Percentiles rank a stretch among this genome's conserved stretches.
Conservation (phyloP, 53 echinoderm and acorn worm species). For the Luidia sarsii region DNA sequence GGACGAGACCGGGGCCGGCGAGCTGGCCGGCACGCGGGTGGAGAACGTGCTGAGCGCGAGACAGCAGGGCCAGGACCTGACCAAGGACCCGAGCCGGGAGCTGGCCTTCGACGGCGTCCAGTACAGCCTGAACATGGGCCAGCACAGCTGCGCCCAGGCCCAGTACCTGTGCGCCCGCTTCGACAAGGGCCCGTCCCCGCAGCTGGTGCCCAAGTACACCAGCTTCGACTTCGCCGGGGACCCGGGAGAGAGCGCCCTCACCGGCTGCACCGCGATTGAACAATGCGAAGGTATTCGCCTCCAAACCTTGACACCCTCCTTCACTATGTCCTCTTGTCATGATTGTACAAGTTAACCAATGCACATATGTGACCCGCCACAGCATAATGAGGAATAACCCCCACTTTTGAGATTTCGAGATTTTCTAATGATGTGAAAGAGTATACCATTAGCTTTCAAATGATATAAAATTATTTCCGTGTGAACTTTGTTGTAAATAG, state of each 20-base stretch:
- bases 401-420: too few species aligned
- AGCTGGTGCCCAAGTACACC: constrained; percentile 38
- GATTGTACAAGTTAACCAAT: too few species aligned
- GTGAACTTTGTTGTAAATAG: too few species aligned
- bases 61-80: constrained; percentile 36
- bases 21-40: constrained; percentile 37
- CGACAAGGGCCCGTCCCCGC: constrained; percentile 60
- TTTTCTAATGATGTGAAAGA: too few species aligned
- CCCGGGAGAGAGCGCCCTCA: constrained; percentile 63
- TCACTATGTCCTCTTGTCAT: too few species aligned
- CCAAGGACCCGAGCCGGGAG: constrained; percentile 39
- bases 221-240: constrained; percentile 36
- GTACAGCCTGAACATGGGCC: constrained; percentile 64
- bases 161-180: constrained; percentile 75
- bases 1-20: constrained; percentile 56
- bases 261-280: constrained; percentile 69
- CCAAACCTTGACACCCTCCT: too few species aligned
- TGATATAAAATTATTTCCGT: too few species aligned
- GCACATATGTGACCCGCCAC: too few species aligned
- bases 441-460: too few species aligned
- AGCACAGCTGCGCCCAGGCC: constrained; percentile 68
- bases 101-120: constrained; percentile 64
- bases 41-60: constrained; percentile 57
- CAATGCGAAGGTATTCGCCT: constrained; percentile 86
- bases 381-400: too few species aligned